Evolutionary conservation across 2,888 invertebrate genomes (phyloP), one percentile per base, ranked within the genome.

Genomic region (Philonicus albiceps): DNA sequence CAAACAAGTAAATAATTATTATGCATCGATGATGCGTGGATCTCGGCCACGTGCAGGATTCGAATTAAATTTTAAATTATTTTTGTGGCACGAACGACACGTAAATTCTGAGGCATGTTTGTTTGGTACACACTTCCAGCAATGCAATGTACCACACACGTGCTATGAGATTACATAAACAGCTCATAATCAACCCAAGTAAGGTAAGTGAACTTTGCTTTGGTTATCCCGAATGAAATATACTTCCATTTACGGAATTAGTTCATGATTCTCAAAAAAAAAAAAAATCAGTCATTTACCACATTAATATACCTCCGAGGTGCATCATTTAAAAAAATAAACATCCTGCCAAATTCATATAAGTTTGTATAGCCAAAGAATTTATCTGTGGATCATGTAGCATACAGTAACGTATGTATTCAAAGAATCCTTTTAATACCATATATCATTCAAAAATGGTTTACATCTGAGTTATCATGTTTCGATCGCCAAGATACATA

Each of bases 21-120:
- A 81, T 81, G 81, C 81, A 81, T 81, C 19, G 64, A 64, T 81
- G 64, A n/a, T 31, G 37, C 19, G 84, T 22, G 13, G 40, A 30
- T 30, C 27, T 40, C 40, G 27, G 16, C 78, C 22, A 53, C 19
- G 27, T 30, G 34, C 30, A 30, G 27, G 27, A 30, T 73, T 19
- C 27, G 73, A 73, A 84, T 84, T 84, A 84, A 84, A 84, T 84
- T 84, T 84, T 73, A 84, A 84, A 84, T 84, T 84, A 84, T 84
- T 84, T 84, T 84, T 84, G 84, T 27, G 84, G 84, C 84, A 37
- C 22, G 73, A 84, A 84, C 43, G 73, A 73, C 84, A 84, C 73
- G 84, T 80, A 73, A 84, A 34, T 43, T 73, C 19, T 73, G 84
- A 84, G 73, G 30, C 27, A 27, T 84, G 84, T 84, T 84, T 84